These are phyloP conservation scores for Falco berigora DNA, from an alignment of 2,797 vertebrate genomes.

Conservation along the genomic window DNA sequence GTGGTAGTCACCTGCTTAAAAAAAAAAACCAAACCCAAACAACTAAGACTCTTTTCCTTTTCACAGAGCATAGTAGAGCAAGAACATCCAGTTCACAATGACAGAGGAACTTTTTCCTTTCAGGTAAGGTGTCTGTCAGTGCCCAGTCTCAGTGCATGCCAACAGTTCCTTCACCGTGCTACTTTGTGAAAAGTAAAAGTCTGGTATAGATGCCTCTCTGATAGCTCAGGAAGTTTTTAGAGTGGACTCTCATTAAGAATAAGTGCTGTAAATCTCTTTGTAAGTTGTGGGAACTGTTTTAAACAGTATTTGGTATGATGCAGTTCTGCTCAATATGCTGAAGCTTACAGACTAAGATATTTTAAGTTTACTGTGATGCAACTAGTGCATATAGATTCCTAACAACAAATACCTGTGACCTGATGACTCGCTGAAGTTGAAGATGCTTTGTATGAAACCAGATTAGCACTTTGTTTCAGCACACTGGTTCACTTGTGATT, in stretches of 20 bases:
- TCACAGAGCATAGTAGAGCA: conserved; percentile 53
- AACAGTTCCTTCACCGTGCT: neutral
- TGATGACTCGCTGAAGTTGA: neutral
- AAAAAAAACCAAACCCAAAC: neutral
- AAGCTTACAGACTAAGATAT: too few relatives aligned
- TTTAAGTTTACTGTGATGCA: neutral
- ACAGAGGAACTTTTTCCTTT: conserved; percentile 62
- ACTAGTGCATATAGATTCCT: neutral
- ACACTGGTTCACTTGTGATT: neutral
- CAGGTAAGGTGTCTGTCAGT: conserved; percentile 56
- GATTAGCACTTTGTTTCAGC: neutral
- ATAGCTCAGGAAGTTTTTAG: neutral
- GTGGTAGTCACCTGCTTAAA: neutral
- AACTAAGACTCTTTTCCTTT: neutral
- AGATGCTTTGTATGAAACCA: neutral
- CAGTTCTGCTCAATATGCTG: neutral
- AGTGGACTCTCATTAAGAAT: neutral
- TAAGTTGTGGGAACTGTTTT: neutral
- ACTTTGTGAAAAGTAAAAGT: neutral
- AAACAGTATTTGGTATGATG: neutral
- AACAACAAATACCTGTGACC: neutral
- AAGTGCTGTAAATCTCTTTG: neutral
- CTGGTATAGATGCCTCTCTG: neutral
- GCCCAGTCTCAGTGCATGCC: neutral
- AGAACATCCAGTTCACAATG: conserved; percentile 50